Evolutionary conservation across 64 coral and sea anemone species (phyloP).

Genomic region (Exaiptasia diaphana): DNA sequence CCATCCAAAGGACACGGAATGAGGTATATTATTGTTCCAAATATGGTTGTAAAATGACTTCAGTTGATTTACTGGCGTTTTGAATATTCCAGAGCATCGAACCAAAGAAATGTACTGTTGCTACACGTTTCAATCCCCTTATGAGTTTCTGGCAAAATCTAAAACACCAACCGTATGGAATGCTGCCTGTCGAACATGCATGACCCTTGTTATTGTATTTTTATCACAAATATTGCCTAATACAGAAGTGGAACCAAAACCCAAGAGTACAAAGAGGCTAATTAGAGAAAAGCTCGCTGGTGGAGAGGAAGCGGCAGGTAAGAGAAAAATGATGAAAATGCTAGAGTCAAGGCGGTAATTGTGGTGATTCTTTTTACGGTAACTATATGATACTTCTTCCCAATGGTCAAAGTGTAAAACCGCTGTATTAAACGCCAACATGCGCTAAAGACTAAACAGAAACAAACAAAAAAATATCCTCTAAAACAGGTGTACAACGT

Average conservation of each 20-base stretch:
- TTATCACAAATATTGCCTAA: no score
- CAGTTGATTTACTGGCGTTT: no score
- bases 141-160: no score
- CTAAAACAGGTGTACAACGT: not conserved
- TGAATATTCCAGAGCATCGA: no score
- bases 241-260: slow-evolving; percentile 83
- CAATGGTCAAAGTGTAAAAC: not conserved
- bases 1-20: no score
- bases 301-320: slow-evolving; percentile 70
- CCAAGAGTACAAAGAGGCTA: slow-evolving; percentile 76
- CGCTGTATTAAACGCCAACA: not conserved
- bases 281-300: slow-evolving; percentile 68
- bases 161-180: no score
- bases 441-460: not conserved
- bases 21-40: no score
- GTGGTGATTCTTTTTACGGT: not conserved
- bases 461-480: not conserved
- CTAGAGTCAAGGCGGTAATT: no score
- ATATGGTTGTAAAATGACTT: no score
- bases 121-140: no score
- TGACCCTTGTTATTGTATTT: not conserved
- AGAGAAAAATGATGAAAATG: not conserved
- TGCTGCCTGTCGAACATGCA: no score
- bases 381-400: not conserved
- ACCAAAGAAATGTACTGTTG: no score